Evolutionary conservation across 2,888 invertebrate genomes (phyloP).

Genomic region (Lottia scabra): DNA sequence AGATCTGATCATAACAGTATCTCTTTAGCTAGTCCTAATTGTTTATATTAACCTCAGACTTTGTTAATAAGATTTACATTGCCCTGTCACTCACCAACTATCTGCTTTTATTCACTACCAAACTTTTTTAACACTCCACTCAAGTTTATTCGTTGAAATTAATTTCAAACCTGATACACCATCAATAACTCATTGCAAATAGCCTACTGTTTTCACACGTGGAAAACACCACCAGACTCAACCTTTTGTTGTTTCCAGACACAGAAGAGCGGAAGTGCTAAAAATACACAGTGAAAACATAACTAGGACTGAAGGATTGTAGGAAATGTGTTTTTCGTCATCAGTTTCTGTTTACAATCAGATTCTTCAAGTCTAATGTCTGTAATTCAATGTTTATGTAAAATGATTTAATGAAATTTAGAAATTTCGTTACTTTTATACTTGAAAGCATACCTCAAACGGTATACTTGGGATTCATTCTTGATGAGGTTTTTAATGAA

Average conservation of each 20-base stretch:
- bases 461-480: too few species aligned
- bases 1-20: not conserved
- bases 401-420: conserved; percentile 3
- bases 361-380: too few species aligned
- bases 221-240: not conserved
- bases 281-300: not conserved
- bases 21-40: not conserved
- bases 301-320: not conserved
- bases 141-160: not conserved
- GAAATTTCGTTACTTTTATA: too few species aligned
- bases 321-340: not conserved
- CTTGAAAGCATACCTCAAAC: too few species aligned
- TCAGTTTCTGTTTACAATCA: not conserved
- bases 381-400: not conserved
- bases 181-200: conserved; percentile 3
- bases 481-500: too few species aligned
- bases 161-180: not conserved
- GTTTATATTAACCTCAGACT: conserved; percentile 3
- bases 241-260: conserved; percentile 6
- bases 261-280: conserved; percentile 2
- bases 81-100: not conserved
- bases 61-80: conserved; percentile 7
- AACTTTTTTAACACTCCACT: not conserved
- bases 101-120: not conserved
- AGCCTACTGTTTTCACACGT: conserved; percentile 1